A percentile compares a stretch with the other conserved stretches of the same genome.
phyloP scores from a whole-genome alignment of 1,140 invertebrate genomes.

The Ceratosolen solmsi region DNA sequence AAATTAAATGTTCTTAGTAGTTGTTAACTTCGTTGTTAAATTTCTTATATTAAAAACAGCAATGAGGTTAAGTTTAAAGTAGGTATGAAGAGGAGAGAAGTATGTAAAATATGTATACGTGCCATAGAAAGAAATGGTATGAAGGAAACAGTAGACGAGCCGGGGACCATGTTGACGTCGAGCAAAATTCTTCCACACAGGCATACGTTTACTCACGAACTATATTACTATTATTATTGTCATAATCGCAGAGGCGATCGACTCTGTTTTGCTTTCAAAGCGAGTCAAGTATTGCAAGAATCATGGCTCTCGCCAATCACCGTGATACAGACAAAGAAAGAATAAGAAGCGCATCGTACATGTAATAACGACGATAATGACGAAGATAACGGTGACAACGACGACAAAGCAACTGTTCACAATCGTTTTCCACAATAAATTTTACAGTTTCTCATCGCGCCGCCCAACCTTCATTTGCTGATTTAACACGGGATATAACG shows the following conservation, averaged over 20 bases:
- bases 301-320: neutral
- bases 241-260: neutral
- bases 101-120: neutral
- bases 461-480: neutral
- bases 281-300: neutral
- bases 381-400: neutral
- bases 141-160: neutral
- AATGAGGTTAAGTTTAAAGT: too few relatives aligned
- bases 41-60: too few relatives aligned
- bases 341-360: neutral
- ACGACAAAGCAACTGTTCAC: conserved; percentile 35
- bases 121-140: neutral
- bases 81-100: too few relatives aligned
- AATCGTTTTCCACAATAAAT: conserved; percentile 22
- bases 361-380: neutral
- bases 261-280: neutral
- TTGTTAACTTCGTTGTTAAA: too few relatives aligned
- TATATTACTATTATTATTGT: neutral
- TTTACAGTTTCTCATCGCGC: conserved; percentile 33
- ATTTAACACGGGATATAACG: neutral
- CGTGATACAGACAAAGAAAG: too few relatives aligned
- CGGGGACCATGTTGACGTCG: conserved; percentile 17
- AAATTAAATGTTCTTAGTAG: too few relatives aligned
- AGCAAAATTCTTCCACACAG: conserved; percentile 19
- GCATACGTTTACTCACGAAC: neutral